Base-by-base conservation (phyloP, 2,888 invertebrate species). In the Trilocha varians region DNA sequence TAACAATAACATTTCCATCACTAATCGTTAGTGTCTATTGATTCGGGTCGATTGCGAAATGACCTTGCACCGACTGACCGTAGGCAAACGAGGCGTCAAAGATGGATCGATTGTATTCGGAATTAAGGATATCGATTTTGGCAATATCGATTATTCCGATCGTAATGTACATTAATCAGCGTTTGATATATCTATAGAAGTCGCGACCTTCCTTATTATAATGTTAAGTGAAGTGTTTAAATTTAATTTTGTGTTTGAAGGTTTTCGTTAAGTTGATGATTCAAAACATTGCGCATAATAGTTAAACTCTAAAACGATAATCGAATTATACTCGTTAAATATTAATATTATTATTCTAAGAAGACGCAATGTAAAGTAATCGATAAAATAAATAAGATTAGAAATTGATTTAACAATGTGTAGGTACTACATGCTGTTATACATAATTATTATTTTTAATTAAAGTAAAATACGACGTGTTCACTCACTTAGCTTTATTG, bases 1-100 rank as follows among this genome's bases (percentile, higher is more conserved):
- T 39, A 38, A 42, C 42, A 39, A 42, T 42, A 42, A 32, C 38
- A 34, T 34, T 42, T 42, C 42, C 33, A 41, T 38, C 45, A 46
- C 18, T 38, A 37, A 47, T 53, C 46, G 48, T 55, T 49, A 48
- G 43, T 49, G 13, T 41, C 49, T 44, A 51, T 55, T 54, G 52
- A 52, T 47, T 40, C 45, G 32, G 36, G 25, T 40, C 14, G 25
- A 41, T 46, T 49, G 49, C 46, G 41, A 41, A 45, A 39, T 17
- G 43, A 40, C 55, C 53, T 52, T 55, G 54, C 48, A 44, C 42
- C 39, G 39, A 40, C 45, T 40, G 42, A 41, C 44, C 43, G 40
- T 40, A 43, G 33, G 39, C n/a, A 17, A 16, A 14, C 42, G 36
- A 42, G 40, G 17, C 32, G 16, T 43, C 32, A 13, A 25, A 25